phyloP scores from a whole-genome alignment of 1,140 invertebrate genomes.

The Lepidostoma basale region DNA sequence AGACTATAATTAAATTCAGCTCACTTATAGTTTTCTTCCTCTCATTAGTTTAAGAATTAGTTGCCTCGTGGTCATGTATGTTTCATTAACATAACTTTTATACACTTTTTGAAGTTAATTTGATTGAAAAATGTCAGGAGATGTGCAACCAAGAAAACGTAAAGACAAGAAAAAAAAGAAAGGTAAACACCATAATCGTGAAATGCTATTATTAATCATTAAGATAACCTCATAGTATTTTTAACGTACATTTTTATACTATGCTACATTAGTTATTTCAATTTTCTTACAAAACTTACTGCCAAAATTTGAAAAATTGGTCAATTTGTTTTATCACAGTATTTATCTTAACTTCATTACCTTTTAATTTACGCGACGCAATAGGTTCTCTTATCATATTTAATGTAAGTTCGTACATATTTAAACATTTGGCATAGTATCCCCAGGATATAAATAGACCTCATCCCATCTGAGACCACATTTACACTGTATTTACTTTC shows the following conservation, averaged over 20 bases:
- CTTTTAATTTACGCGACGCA: not conserved
- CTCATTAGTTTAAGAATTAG: not conserved
- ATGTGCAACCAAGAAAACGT: constrained; percentile 72
- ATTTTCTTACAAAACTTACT: too few relatives aligned
- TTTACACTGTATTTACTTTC: constrained; percentile 29
- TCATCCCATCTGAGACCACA: constrained; percentile 28
- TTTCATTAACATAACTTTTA: constrained; percentile 12
- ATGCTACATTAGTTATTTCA: too few relatives aligned
- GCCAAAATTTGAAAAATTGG: too few relatives aligned
- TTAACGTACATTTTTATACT: too few relatives aligned
- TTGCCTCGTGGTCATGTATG: constrained; percentile 17
- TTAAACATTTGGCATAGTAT: constrained; percentile 33
- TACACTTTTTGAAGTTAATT: constrained; percentile 7
- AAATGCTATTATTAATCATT: too few relatives aligned
- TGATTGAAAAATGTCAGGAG: constrained; percentile 65
- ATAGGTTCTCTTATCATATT: constrained; percentile 18
- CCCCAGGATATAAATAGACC: constrained; percentile 35
- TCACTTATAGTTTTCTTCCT: not conserved
- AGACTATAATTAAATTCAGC: constrained; percentile 21
- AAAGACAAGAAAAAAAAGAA: constrained; percentile 74
- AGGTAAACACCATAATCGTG: too few relatives aligned
- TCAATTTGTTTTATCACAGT: not conserved
- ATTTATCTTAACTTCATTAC: not conserved
- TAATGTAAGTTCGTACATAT: not conserved
- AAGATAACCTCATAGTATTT: too few relatives aligned